A percentile compares a stretch with the other conserved stretches of the same genome.
Evolutionary conservation across 2,888 invertebrate species (phyloP).

Genomic region (Plagodis dolabraria): DNA sequence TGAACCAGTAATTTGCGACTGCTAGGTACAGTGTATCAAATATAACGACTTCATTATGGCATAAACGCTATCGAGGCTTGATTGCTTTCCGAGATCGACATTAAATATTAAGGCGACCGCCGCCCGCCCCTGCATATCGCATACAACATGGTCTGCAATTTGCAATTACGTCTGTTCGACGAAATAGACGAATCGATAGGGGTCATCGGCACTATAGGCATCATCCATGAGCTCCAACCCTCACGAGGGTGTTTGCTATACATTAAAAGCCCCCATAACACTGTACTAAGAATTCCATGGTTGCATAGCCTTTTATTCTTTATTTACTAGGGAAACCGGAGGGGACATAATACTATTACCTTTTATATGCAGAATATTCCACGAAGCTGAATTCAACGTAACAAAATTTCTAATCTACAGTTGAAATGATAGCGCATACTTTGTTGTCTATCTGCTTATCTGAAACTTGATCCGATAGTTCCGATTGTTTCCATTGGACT

Average conservation of each 20-base stretch:
- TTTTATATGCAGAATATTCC: conserved; percentile 12
- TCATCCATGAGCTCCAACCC: conserved; percentile 76
- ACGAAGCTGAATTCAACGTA: conserved; percentile 9
- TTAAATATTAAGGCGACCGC: conserved; percentile 40
- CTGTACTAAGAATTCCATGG: conserved; percentile 65
- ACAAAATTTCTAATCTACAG: conserved; percentile 30
- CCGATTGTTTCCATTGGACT: conserved; percentile 58
- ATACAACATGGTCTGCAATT: conserved; percentile 51
- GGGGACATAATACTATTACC: conserved; percentile 28
- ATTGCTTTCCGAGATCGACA: conserved; percentile 37
- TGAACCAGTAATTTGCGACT: conserved; percentile 13
- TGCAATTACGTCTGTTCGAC: conserved; percentile 69
- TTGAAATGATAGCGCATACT: conserved; percentile 41
- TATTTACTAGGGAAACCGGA: conserved; percentile 34
- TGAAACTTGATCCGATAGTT: conserved; percentile 56
- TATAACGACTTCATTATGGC: conserved; percentile 17
- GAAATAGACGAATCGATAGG: conserved; percentile 79
- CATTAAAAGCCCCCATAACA: conserved; percentile 66
- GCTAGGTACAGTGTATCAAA: conserved; percentile 4
- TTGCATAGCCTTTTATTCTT: conserved; percentile 48
- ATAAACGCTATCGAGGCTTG: conserved; percentile 21
- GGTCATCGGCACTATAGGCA: conserved; percentile 82
- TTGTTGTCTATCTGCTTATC: conserved; percentile 50
- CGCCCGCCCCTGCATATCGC: conserved; percentile 16
- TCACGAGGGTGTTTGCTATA: conserved; percentile 73